Percentiles rank a stretch among this genome's conserved stretches.
These are phyloP conservation scores for Phania funesta DNA, from an alignment of 2,888 invertebrate genomes.

Conservation along the genomic window DNA sequence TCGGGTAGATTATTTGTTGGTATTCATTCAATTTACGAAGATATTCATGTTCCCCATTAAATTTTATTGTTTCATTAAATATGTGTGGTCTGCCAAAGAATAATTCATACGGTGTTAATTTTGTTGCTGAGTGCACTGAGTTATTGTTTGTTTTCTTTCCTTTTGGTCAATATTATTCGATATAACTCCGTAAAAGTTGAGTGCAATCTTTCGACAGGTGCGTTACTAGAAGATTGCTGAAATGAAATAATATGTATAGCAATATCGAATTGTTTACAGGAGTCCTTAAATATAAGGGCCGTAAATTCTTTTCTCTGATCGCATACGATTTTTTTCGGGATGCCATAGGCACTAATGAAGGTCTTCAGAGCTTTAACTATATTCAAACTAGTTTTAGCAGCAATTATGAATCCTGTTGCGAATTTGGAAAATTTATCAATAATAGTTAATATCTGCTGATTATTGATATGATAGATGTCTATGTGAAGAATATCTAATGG, in stretches of 20 bases:
- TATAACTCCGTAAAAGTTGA: constrained; percentile 44
- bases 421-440: too few relatives aligned
- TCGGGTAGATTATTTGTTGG: constrained; percentile 42
- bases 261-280: constrained; percentile 56
- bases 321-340: constrained; percentile 23
- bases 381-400: too few relatives aligned
- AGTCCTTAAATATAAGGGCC: constrained; percentile 55
- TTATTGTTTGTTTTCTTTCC: constrained; percentile 34
- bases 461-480: background rate
- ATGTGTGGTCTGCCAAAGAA: constrained; percentile 52
- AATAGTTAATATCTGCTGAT: constrained; percentile 41
- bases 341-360: constrained; percentile 43
- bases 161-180: constrained; percentile 28
- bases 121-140: constrained; percentile 20
- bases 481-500: background rate
- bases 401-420: too few relatives aligned
- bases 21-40: constrained; percentile 14
- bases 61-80: constrained; percentile 26
- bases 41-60: constrained; percentile 13
- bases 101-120: constrained; percentile 21
- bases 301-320: constrained; percentile 27
- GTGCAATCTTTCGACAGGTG: constrained; percentile 36
- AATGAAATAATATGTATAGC: constrained; percentile 53
- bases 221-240: constrained; percentile 47
- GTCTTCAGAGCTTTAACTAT: constrained; percentile 38